Percentiles rank a stretch among this genome's conserved stretches.
phyloP scores from a whole-genome alignment of 2,113 vertebrate species.

The Gallinago media region DNA sequence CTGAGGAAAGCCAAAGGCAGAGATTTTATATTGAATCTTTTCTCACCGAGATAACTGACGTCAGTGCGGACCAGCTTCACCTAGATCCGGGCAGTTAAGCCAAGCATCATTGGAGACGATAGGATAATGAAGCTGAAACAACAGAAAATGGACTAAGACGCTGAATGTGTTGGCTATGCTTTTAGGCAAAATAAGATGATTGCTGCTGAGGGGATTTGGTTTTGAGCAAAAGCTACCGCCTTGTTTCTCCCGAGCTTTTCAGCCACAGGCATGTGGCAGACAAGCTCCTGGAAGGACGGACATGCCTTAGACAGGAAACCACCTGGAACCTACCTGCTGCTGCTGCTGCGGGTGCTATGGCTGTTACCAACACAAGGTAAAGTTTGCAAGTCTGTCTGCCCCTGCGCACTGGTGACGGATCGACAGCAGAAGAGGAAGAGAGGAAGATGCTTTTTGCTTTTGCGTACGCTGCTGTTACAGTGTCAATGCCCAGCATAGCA shows the following conservation, averaged over 20 bases:
- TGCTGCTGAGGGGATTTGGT: neutral
- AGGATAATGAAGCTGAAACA: neutral
- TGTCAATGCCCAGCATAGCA: neutral
- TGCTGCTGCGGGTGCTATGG: neutral
- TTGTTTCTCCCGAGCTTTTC: neutral
- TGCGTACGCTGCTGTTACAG: neutral
- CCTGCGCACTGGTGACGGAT: rapidly evolving
- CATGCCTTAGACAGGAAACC: neutral
- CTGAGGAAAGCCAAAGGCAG: slow-evolving; percentile 72
- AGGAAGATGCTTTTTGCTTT: neutral
- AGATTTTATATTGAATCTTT: slow-evolving; percentile 56
- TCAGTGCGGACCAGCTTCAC: slow-evolving; percentile 8
- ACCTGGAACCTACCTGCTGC: neutral
- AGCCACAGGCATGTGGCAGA: neutral
- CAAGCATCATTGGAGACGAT: slow-evolving; percentile 1
- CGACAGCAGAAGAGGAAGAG: neutral
- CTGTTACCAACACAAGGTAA: neutral
- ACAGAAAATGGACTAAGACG: neutral
- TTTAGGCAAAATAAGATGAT: neutral
- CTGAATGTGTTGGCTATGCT: neutral
- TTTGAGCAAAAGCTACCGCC: neutral
- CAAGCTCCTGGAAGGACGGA: neutral
- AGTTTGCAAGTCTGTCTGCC: neutral
- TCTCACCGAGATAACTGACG: slow-evolving; percentile 49
- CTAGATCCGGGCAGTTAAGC: slow-evolving; percentile 44